These are phyloP conservation scores for Brachionus asplanchnoidis DNA, from an alignment of 1,140 invertebrate genomes.

Conservation along the genomic window DNA sequence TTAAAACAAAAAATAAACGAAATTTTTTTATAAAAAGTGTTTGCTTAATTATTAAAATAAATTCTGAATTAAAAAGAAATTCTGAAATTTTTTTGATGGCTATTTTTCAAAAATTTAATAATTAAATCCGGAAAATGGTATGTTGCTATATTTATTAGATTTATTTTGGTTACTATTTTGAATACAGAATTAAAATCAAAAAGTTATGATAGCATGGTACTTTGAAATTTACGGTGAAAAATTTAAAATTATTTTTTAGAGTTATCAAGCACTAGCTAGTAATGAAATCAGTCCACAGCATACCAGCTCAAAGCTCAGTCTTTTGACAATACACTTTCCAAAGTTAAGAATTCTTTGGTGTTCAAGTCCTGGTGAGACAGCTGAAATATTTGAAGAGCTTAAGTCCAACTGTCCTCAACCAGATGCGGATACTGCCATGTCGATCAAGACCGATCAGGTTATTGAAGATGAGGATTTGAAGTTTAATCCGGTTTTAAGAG, in stretches of 20 bases:
- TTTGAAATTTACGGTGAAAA: too few relatives aligned
- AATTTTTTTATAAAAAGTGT: too few relatives aligned
- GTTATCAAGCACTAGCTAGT: conserved; percentile 10
- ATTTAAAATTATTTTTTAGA: background rate
- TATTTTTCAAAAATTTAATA: too few relatives aligned
- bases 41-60: too few relatives aligned
- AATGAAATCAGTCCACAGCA: conserved; percentile 70
- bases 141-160: too few relatives aligned
- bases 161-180: too few relatives aligned
- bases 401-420: conserved; percentile 63
- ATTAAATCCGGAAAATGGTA: too few relatives aligned
- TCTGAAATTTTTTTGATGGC: too few relatives aligned
- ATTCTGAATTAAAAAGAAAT: too few relatives aligned
- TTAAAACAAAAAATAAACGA: too few relatives aligned
- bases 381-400: conserved; percentile 80
- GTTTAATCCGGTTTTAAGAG: conserved; percentile 59
- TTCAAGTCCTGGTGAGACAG: conserved; percentile 84
- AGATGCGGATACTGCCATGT: conserved; percentile 59
- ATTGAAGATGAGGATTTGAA: conserved; percentile 49
- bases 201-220: too few relatives aligned
- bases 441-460: conserved; percentile 49
- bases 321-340: conserved; percentile 91
- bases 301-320: conserved; percentile 70
- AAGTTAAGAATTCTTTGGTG: conserved; percentile 87
- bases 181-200: too few relatives aligned